Evolutionary conservation across 2,113 vertebrate genomes (phyloP), one percentile per base, ranked within the genome.

Genomic region (Cyprinus carpio): DNA sequence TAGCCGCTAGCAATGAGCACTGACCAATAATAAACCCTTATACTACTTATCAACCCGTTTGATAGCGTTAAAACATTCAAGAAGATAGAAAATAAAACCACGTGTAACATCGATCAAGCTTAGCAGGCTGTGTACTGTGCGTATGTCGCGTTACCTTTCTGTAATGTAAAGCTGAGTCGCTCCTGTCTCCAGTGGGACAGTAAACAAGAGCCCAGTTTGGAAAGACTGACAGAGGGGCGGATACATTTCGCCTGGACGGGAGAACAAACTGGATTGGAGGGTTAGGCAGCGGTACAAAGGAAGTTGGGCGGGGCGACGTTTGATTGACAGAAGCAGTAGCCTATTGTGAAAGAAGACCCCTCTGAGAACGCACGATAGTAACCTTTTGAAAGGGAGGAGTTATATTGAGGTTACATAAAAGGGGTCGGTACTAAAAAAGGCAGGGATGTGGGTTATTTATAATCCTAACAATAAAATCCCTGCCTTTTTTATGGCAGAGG

Each of bases 361-460:
- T 18, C 16, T 11, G 9, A 23, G 1, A 81, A 81, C 4, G 78
- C 16, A 49, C 78, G 60, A 65, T 81, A 49, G 20, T 65, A 81
- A 65, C 78, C 64, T 29, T 62, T 67, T 1, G n/a, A 67, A 49
- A 34, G 46, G 88, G 81, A 37, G 79, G 74, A 58, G 60, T 15
- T 65, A 65, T 60, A 51, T 71, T 43, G 40, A 77, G 12, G 62
- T 64, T 83, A 75, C 58, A 58, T 60, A 76, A 84, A 84, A 87
- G 49, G 16, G 84, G 43, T 46, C 43, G 43, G 43, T 46, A 46
- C 43, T 46, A 46, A 46, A 46, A 43, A 46, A 46, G 43, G 43
- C 43, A 46, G 43, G 43, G 43, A 46, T 46, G 43, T 46, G 10
- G 86, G 87, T 86, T 89, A 90, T 90, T 88, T 87, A 83, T 88